Evolutionary conservation across 2,888 invertebrate genomes (phyloP), one percentile per base, ranked within the genome.

Genomic region (Apodemia mormo): DNA sequence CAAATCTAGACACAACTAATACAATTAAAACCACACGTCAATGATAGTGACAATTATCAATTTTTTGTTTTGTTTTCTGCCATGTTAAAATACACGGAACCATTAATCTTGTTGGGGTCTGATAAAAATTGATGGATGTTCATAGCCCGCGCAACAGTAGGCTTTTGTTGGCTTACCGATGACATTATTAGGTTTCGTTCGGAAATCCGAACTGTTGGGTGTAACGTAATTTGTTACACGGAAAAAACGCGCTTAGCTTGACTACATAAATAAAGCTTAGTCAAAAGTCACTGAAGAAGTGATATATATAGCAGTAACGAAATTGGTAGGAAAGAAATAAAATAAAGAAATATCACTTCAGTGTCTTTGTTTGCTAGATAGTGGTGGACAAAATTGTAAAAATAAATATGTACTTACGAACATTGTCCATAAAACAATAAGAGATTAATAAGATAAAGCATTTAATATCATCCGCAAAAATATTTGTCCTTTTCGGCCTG

Each of bases 31-130:
- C 4, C 4, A 14, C 1, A n/a, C 45, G 6, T 52, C n/a, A 6
- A n/a, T 52, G n/a, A n/a, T 52, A 14, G 52, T 52, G 66, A 54
- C 52, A 67, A 52, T 37, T 52, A 67, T 67, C 66, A 67, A 37
- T 52, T 52, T 52, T 0, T 52, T 22, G 52, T 52, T 52, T 52
- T 52, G 52, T 52, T 56, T 56, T 56, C 29, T 10, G 56, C 56
- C 29, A 61, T 61, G 61, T 30, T 33, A 61, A 61, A 61, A 61
- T 61, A 14, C 6, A 33, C 61, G 7, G 14, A 33, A 33, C 61
- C 33, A 61, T 61, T 61, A 61, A 61, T 61, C 61, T 61, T 61
- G 33, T 61, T 6, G 61, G n/a, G 61, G 33, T 61, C 61, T 61
- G 61, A 61, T 61, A 61, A 61, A 61, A 33, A 58, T 58, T 58